Percentiles rank a stretch among this genome's conserved stretches.
These are phyloP conservation scores for Ciconia boyciana DNA, from an alignment of 2,113 vertebrate genomes.

Conservation along the genomic window DNA sequence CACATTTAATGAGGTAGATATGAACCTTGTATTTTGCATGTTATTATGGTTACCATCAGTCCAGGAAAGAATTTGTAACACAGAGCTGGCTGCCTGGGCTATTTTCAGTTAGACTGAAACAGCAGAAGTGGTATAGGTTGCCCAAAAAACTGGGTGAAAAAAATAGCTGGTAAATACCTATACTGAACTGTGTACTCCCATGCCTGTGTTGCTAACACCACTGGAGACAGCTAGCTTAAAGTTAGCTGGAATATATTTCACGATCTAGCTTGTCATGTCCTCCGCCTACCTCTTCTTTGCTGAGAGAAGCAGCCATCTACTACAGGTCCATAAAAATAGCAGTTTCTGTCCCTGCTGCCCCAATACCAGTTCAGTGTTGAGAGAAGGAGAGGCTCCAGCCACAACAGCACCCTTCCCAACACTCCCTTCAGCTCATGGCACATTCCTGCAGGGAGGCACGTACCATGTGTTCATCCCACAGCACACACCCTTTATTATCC, in stretches of 20 bases:
- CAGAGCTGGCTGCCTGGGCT: not conserved
- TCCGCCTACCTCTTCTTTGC: not conserved
- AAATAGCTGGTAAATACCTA: not conserved
- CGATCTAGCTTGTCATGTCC: not conserved
- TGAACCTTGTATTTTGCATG: not conserved
- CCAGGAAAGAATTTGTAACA: not conserved
- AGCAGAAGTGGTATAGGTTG: not conserved
- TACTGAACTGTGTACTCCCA: not conserved
- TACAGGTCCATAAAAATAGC: not conserved
- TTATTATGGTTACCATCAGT: not conserved
- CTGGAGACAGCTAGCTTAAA: not conserved
- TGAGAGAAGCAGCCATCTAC: not conserved
- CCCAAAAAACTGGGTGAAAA: not conserved
- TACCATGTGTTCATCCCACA: not conserved
- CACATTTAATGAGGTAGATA: not conserved
- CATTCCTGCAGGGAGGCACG: not conserved
- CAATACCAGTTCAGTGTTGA: not conserved
- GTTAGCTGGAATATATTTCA: not conserved
- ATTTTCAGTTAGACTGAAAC: not conserved
- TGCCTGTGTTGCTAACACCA: not conserved
- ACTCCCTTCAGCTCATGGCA: not conserved
- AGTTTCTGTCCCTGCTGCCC: fast-evolving
- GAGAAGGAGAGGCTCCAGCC: not conserved
- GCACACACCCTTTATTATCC: not conserved
- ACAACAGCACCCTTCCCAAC: not conserved